Evolutionary conservation across 2,888 invertebrate genomes (phyloP).

Genomic region (Tuta absoluta): DNA sequence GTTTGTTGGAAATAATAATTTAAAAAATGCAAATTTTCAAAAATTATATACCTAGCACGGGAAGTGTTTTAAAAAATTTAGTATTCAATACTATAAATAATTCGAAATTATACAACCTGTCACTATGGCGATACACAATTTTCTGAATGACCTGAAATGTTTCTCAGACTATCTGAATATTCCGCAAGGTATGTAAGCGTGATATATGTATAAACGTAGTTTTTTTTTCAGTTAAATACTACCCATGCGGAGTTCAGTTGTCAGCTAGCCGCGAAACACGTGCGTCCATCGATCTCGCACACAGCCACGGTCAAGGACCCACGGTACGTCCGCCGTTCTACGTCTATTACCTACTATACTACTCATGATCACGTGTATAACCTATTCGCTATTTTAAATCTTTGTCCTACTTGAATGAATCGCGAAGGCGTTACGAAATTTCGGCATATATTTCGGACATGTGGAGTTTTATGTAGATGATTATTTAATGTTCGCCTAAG

Average conservation of each 20-base stretch:
- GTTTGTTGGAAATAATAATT: too few relatives aligned
- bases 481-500: too few relatives aligned
- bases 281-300: background rate
- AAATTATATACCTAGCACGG: too few relatives aligned
- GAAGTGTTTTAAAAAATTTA: too few relatives aligned
- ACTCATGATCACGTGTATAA: slow-evolving; percentile 5
- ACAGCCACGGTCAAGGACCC: slow-evolving; percentile 7
- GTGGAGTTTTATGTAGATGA: background rate
- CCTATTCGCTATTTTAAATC: slow-evolving; percentile 6
- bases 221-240: background rate
- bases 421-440: background rate
- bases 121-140: too few relatives aligned
- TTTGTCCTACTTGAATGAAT: background rate
- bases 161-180: too few relatives aligned
- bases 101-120: too few relatives aligned
- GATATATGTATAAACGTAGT: background rate
- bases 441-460: background rate
- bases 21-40: too few relatives aligned
- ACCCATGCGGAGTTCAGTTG: background rate
- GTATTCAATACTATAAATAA: too few relatives aligned
- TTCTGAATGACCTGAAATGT: too few relatives aligned
- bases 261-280: background rate
- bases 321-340: background rate
- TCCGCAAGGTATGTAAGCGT: too few relatives aligned
- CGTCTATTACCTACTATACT: background rate